Conservation (phyloP, 1,140 invertebrate genomes). For the Caenorhabditis elegans region WBcel235 BX284605.5:11659501-11660000, state of each 20-base stretch:
- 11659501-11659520: too few species aligned
- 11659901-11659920: not conserved
- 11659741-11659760: slow-evolving; percentile 22
- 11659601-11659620: too few species aligned
- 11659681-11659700: not conserved
- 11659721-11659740: not conserved
- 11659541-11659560: too few species aligned
- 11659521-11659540: too few species aligned
- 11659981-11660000: not conserved
- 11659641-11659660: too few species aligned
- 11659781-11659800: not conserved
- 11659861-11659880: not conserved
- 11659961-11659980: slow-evolving; percentile 15
- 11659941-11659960: not conserved
- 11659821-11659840: not conserved
- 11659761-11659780: not conserved
- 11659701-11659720: not conserved
- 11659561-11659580: too few species aligned
- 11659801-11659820: slow-evolving; percentile 1
- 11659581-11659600: too few species aligned
- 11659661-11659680: too few species aligned
- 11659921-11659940: slow-evolving; percentile 3
- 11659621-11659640: too few species aligned
- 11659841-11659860: slow-evolving; percentile 30
- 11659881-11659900: not conserved